Base-by-base conservation (phyloP, 1,140 invertebrate genomes). In the Zaprionus lachaisei region DNA sequence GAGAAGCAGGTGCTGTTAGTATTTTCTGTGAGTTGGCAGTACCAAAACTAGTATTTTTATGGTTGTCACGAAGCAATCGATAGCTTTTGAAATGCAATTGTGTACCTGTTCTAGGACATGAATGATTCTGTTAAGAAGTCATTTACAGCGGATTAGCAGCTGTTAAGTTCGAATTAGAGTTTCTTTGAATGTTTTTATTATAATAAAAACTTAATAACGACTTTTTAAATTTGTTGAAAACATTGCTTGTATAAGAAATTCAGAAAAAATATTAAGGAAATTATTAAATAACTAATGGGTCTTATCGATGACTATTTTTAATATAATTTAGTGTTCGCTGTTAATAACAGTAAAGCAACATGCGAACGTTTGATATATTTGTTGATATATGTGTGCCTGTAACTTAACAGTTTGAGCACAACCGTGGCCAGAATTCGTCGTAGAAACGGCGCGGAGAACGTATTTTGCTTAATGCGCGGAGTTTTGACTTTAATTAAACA, bases 391-490 rank as follows among this genome's bases (percentile, higher is more conserved):
- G 38, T 67, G 65, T 44, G 65, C 15, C 38, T 58, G 38, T 67
- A 38, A 58, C 17, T 67, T 67, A 67, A 67, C 65, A 67, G 65
- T 67, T 67, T 58, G 12, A 67, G 65, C 65, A 54, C 65, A 67
- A 67, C 65, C 65, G 65, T 67, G 65, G 65, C 55, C 65, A 67
- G 24, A 67, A 67, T 67, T 67, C 41, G 65, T 67, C 28, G 65
- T 67, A 49, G 57, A 67, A 67, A 49, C 65, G 65, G 55, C 65
- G 56, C 65, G 65, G 65, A 58, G 31, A 49, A 72, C 78, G 82
- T 74, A 81, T 81, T 78, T 79, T 84, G 22, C 72, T 81, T 77
- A 78, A 77, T 80, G 72, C 81, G 73, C 68, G 68, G 34, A 61
- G 62, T 76, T 76, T 65, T 65, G 55, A 71, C 44, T 67, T 58